These are phyloP conservation scores for Amblyjoppa proteus DNA, from an alignment of 2,888 invertebrate species.

Conservation along the genomic window DNA sequence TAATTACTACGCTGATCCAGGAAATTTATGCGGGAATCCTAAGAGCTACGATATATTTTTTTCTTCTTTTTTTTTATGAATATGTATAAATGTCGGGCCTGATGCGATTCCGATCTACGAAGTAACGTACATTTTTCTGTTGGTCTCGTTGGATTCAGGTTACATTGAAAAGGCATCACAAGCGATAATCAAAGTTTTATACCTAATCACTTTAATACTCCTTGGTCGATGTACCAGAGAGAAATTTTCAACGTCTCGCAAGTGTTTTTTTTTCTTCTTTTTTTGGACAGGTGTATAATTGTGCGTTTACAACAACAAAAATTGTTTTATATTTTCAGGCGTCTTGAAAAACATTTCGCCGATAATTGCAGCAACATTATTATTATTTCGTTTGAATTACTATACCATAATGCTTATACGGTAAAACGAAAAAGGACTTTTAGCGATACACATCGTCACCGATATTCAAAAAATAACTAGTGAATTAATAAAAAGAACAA, in stretches of 20 bases:
- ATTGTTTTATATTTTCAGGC: conserved; percentile 11
- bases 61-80: conserved; percentile 6
- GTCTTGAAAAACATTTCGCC: conserved; percentile 32
- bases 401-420: conserved; percentile 1
- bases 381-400: conserved; percentile 14
- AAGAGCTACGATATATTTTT: conserved; percentile 22
- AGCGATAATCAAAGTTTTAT: conserved; percentile 24
- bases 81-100: conserved; percentile 46
- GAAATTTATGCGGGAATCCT: conserved; percentile 20
- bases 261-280: not conserved
- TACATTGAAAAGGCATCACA: conserved; percentile 35
- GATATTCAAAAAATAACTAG: conserved; percentile 30
- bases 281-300: conserved; percentile 26
- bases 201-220: conserved; percentile 36
- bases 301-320: conserved; percentile 58
- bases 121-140: conserved; percentile 4
- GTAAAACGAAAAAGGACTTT: conserved; percentile 6
- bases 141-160: conserved; percentile 36
- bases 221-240: conserved; percentile 24
- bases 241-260: conserved; percentile 6
- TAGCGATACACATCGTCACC: conserved; percentile 8
- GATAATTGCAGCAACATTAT: conserved; percentile 37
- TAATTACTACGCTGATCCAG: conserved; percentile 36
- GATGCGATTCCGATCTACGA: conserved; percentile 16
- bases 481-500: conserved; percentile 35